Conservation (phyloP, 2,113 vertebrate species). For the Baryphthengus martii region DNA sequence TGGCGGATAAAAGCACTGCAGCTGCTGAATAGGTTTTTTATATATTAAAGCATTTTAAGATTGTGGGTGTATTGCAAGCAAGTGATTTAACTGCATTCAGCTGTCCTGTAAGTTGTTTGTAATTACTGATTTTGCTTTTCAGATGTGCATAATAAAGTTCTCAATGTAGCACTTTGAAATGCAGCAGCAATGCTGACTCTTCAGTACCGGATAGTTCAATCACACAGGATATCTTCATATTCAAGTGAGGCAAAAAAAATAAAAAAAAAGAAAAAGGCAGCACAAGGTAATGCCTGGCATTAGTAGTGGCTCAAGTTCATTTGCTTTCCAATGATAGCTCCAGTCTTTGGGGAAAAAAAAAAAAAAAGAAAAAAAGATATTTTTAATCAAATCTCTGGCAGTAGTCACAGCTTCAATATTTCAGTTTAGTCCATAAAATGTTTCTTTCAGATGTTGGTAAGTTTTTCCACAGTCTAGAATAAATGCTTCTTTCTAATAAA, state of each 20-base stretch:
- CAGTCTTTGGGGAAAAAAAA: background rate
- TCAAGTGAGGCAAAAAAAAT: constrained; percentile 56
- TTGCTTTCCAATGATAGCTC: constrained; percentile 6
- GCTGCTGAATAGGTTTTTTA: constrained; percentile 52
- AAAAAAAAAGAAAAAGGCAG: background rate
- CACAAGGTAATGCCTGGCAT: background rate
- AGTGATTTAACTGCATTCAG: constrained; percentile 78
- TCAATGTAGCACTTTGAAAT: constrained; percentile 66
- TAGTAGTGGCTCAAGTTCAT: constrained; percentile 1
- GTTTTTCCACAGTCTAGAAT: background rate
- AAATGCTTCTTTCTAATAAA: background rate
- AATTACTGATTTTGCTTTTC: constrained; percentile 78
- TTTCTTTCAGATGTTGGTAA: background rate
- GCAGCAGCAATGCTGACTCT: constrained; percentile 71
- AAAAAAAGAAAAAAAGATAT: too few relatives aligned
- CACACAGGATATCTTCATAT: constrained; percentile 63
- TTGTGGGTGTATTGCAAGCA: constrained; percentile 62
- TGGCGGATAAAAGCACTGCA: constrained; percentile 48
- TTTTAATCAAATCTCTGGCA: constrained; percentile 18
- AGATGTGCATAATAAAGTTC: constrained; percentile 74
- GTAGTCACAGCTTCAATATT: background rate
- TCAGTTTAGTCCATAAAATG: background rate
- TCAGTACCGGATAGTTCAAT: constrained; percentile 65
- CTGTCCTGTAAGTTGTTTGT: constrained; percentile 76
- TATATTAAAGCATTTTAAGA: constrained; percentile 69